Base-by-base conservation (phyloP, 2,888 invertebrate genomes). In the Galerucella nymphaeae region DNA sequence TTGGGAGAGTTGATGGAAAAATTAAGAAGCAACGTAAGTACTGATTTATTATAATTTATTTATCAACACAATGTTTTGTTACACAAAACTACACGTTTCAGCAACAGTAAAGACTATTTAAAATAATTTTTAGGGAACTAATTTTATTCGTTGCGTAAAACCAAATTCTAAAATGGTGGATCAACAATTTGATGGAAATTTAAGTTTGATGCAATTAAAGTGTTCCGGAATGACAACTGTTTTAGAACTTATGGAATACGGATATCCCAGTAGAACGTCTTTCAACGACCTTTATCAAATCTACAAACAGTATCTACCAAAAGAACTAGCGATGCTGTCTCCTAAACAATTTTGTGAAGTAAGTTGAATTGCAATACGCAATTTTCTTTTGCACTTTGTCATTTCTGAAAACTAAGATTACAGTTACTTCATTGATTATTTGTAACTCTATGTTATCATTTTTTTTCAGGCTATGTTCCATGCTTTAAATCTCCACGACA, bases 171-270 rank as follows among this genome's bases (percentile, higher is more conserved):
- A 94, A 86, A 99, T 99, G 99, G 90, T 94, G 30, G 94, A 95
- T 74, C 93, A 94, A 76, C 90, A 91, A 77, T 94, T 96, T 82
- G 98, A 98, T 81, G 97, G 97, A 48, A 92, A 93, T 48, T 91
- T 96, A 72, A 96, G 98, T 81, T 90, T 99, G 66, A 94, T 96
- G 71, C 99, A 99, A 88, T 90, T 99, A 61, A 95, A 98, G 86
- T 98, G 98, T 87, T 96, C 97, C 68, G 99, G 99, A 55, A 99
- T 99, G 90, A 94, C 94, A 4, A 93, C 96, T 13, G 99, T 99
- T 45, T 89, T 99, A 78, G 95, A 96, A 85, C 91, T 99, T 13
- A 99, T 99, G 99, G 98, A 98, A 87, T 96, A 97, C 85, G 99
- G 99, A 9, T 96, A 91, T 87, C 98, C 98, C 0, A 97, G 96